Base-by-base conservation (phyloP, 1,140 invertebrate species). In the Pseudomyrmex gracilis region DNA sequence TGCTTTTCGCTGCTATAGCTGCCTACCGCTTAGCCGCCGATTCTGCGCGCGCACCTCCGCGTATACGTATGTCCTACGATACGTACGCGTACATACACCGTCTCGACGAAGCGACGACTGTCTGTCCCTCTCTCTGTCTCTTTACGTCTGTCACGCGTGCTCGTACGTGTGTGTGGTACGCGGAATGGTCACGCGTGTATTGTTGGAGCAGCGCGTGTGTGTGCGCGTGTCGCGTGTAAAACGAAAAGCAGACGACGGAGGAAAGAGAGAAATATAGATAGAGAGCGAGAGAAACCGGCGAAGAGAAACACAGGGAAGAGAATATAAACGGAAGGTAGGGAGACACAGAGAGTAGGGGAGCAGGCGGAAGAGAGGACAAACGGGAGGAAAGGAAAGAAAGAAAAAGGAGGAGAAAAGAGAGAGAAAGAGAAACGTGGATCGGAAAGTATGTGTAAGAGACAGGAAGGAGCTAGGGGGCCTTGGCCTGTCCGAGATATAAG, bases 401-500 rank as follows among this genome's bases (percentile, higher is more conserved):
- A 17, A 53, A 22, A 68, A n/a, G 43, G 15, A 49, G 60, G 20
- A 24, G 70, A 34, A 85, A 4, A 66, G 45, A 73, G 12, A 77
- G 17, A 13, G 34, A 34, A 15, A 24, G 58, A 70, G 17, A 82
- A 45, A 49, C 45, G 55, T 9, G 43, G 63, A 85, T 51, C 22
- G 73, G 64, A 67, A 71, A 61, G 45, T 34, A 34, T 34, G 34
- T 47, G 58, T 24, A 57, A 61, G 53, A 55, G 61, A 76, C 22
- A 34, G 22, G 49, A 22, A 73, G 24, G 73, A 61, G n/a, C 64
- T 45, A 43, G 66, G 43, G 68, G 45, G 45, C 53, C 76, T 86
- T 64, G 63, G 66, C 73, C 80, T 85, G 51, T 61, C 49, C 67
- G 68, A 88, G 51, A 70, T 87, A n/a, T 51, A 74, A 74, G 9